Evolutionary conservation across 2,888 invertebrate species (phyloP).

Genomic region (Cynaeus angustus): DNA sequence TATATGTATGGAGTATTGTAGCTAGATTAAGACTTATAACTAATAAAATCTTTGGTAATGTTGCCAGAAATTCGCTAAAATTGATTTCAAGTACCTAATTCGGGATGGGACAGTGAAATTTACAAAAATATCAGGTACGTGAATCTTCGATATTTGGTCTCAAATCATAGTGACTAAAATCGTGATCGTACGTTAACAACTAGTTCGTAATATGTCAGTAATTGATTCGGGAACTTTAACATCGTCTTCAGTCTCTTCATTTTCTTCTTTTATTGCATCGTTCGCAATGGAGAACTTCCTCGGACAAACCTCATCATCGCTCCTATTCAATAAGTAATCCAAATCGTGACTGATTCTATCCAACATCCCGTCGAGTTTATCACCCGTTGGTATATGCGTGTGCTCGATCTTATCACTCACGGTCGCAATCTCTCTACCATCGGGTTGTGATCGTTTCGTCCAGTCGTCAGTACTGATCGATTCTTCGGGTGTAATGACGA

Average conservation of each 20-base stretch:
- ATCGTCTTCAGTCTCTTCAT: conserved; percentile 60
- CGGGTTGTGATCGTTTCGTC: conserved; percentile 65
- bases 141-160: conserved; percentile 21
- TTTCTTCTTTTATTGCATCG: conserved; percentile 62
- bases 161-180: too few relatives aligned
- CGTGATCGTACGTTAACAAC: conserved; percentile 35
- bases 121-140: conserved; percentile 32
- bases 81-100: conserved; percentile 10
- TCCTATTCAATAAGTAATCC: conserved; percentile 85
- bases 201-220: conserved; percentile 48
- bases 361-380: conserved; percentile 78
- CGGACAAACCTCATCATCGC: conserved; percentile 54
- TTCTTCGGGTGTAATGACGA: conserved; percentile 61
- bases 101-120: neutral
- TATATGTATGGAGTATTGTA: conserved; percentile 12
- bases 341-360: conserved; percentile 88
- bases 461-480: conserved; percentile 20
- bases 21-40: conserved; percentile 7
- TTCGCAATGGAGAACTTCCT: conserved; percentile 62
- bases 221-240: conserved; percentile 46
- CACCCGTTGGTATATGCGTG: conserved; percentile 63
- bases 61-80: neutral
- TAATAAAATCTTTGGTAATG: conserved; percentile 13
- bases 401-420: conserved; percentile 58
- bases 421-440: conserved; percentile 60